Evolutionary conservation across 2,797 vertebrate genomes (phyloP).

Genomic region (Girardinus metallicus): DNA sequence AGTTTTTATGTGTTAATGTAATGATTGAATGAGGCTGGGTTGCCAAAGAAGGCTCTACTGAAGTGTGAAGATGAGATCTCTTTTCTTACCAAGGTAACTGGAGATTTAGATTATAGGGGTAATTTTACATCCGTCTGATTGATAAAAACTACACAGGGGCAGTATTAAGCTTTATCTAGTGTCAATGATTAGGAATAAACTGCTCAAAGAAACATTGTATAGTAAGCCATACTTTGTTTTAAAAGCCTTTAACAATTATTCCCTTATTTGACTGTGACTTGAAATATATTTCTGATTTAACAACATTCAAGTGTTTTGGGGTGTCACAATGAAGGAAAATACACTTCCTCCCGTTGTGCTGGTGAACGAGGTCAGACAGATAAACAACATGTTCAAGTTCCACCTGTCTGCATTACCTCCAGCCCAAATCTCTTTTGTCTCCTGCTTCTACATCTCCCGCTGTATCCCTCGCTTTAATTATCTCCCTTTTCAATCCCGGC

Average conservation of each 20-base stretch:
- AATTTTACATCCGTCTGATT: background rate
- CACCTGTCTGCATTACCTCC: conserved; percentile 52
- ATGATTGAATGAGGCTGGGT: background rate
- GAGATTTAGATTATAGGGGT: background rate
- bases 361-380: conserved; percentile 18
- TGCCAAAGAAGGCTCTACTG: background rate
- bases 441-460: conserved; percentile 38
- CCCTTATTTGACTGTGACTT: background rate
- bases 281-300: conserved; percentile 1
- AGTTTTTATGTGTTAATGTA: background rate
- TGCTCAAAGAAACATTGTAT: background rate
- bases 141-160: background rate
- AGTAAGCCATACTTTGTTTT: background rate
- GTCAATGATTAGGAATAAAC: background rate
- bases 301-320: background rate
- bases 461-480: conserved; percentile 74
- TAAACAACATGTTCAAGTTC: conserved; percentile 25
- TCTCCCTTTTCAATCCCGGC: conserved; percentile 74
- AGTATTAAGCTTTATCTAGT: background rate
- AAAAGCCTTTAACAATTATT: background rate
- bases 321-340: background rate
- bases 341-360: conserved; percentile 4
- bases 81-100: background rate
- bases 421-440: conserved; percentile 52
- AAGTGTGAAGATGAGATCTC: background rate